Percentiles rank a stretch among this genome's conserved stretches.
Conservation (phyloP, 2,888 invertebrate species). For the Oligia strigilis region DNA sequence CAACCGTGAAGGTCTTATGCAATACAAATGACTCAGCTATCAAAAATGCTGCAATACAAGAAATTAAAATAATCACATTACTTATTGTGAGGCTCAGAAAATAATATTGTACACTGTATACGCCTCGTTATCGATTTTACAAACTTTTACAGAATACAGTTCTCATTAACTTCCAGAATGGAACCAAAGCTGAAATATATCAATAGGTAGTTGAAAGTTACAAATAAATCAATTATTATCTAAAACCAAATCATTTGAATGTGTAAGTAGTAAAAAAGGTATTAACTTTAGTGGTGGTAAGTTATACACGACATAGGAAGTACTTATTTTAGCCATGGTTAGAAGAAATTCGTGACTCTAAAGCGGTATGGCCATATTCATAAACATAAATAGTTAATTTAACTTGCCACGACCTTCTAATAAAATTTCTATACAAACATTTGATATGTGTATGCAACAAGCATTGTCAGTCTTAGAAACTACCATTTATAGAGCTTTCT, state of each 20-base stretch:
- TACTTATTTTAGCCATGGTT: neutral
- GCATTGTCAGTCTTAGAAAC: neutral
- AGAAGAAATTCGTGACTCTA: neutral
- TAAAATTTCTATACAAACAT: neutral
- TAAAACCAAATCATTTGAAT: neutral
- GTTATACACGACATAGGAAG: neutral
- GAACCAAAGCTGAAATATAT: neutral
- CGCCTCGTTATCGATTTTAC: neutral
- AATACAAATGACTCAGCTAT: neutral
- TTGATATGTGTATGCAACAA: neutral
- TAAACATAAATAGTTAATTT: neutral
- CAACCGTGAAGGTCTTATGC: neutral
- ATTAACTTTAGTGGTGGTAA: neutral
- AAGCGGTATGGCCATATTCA: neutral
- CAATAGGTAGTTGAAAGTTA: neutral
- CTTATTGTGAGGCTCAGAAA: neutral
- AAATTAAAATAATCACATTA: conserved; percentile 10
- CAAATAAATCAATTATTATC: neutral
- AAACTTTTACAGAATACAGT: neutral
- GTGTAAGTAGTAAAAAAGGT: neutral
- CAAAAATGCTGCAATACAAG: conserved; percentile 22
- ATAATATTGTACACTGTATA: neutral
- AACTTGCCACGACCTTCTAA: neutral
- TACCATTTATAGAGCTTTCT: too few relatives aligned
- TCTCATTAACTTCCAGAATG: neutral